Evolutionary conservation across 2,113 vertebrate species (phyloP).

Genomic region (Tragulus kanchil): DNA sequence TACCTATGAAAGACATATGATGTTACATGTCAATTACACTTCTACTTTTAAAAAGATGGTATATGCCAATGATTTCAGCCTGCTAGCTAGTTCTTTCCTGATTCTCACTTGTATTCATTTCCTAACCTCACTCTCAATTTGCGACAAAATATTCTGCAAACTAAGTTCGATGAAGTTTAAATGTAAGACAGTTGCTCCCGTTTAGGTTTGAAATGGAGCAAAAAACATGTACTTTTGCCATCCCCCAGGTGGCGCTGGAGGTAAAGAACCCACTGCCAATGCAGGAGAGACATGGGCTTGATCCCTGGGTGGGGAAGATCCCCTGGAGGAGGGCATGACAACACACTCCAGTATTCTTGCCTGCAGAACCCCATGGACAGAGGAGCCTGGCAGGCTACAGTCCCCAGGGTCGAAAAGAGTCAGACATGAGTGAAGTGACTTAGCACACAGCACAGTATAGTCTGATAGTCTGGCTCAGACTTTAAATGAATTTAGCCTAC

Average conservation of each 20-base stretch:
- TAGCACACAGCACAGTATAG: too few relatives aligned
- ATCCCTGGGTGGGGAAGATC: too few relatives aligned
- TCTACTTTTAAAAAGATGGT: neutral
- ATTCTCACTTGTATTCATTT: conserved; percentile 42
- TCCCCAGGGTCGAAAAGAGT: too few relatives aligned
- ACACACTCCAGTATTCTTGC: too few relatives aligned
- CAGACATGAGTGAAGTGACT: too few relatives aligned
- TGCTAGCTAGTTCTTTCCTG: conserved; percentile 36
- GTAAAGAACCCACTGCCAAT: too few relatives aligned
- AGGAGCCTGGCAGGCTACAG: too few relatives aligned
- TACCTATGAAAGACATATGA: neutral
- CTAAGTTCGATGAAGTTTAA: neutral
- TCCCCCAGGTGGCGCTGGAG: too few relatives aligned
- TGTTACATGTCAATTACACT: neutral
- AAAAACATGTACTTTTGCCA: conserved; percentile 32
- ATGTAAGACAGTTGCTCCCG: conserved; percentile 35
- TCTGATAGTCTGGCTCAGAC: conserved; percentile 58
- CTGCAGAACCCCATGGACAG: too few relatives aligned
- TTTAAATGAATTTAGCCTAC: conserved; percentile 11
- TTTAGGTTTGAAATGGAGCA: conserved; percentile 24
- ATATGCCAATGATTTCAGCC: neutral
- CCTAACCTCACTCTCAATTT: neutral
- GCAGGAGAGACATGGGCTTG: too few relatives aligned
- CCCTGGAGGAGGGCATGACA: too few relatives aligned
- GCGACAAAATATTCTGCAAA: neutral